phyloP scores from a whole-genome alignment of 2,797 vertebrate genomes.

The Etheostoma nigrum region DNA sequence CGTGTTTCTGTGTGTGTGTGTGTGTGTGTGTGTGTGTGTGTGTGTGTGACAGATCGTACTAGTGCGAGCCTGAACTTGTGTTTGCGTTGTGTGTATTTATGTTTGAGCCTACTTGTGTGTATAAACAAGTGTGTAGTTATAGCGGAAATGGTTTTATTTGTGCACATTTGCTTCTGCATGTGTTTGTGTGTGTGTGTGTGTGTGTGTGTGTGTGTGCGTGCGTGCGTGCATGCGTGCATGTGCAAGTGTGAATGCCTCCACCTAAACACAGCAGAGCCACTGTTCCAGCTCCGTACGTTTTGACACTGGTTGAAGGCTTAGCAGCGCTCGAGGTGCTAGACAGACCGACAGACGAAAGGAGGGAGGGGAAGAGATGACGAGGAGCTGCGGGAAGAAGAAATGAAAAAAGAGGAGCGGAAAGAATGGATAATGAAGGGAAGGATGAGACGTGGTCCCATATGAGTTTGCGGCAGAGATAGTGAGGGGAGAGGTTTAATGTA shows the following conservation, averaged over 20 bases:
- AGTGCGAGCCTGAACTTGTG: conserved; percentile 45
- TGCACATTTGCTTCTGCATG: conserved; percentile 37
- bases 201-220: conserved; percentile 25
- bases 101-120: conserved; percentile 46
- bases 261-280: conserved; percentile 81
- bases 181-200: conserved; percentile 16
- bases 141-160: conserved; percentile 50
- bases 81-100: conserved; percentile 39
- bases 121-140: conserved; percentile 55
- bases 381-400: conserved; percentile 26
- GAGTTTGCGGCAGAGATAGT: conserved; percentile 71
- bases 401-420: conserved; percentile 46
- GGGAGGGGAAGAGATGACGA: conserved; percentile 45
- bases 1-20: conserved; percentile 9
- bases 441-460: conserved; percentile 71
- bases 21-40: conserved; percentile 15
- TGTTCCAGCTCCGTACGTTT: conserved; percentile 86
- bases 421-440: conserved; percentile 82
- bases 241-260: conserved; percentile 51
- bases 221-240: conserved; percentile 31
- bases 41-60: conserved; percentile 41
- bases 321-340: conserved; percentile 85
- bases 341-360: conserved; percentile 65
- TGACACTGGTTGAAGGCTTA: conserved; percentile 84
- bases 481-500: conserved; percentile 68